phyloP scores from a whole-genome alignment of 2,888 invertebrate genomes.

The Phyllotreta cruciferae region DNA sequence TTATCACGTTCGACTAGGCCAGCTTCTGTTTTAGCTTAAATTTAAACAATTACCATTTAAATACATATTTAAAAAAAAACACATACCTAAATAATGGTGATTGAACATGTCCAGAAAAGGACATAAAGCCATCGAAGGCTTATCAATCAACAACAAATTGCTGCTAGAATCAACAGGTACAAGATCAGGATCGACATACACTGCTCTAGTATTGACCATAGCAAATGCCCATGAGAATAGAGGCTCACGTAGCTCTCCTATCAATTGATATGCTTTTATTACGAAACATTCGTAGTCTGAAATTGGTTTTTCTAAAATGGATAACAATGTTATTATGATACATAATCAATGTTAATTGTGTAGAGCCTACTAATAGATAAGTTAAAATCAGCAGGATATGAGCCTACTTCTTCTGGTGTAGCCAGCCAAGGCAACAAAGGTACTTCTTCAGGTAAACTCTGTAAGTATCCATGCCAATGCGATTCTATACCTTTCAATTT shows the following conservation, averaged over 20 bases:
- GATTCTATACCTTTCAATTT: constrained; percentile 65
- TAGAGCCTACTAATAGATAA: constrained; percentile 50
- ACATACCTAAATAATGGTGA: constrained; percentile 67
- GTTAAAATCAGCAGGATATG: constrained; percentile 66
- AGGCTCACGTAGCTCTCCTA: constrained; percentile 61
- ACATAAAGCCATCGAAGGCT: constrained; percentile 76
- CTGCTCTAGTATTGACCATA: constrained; percentile 84
- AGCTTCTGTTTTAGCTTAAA: constrained; percentile 63
- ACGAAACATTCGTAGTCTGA: constrained; percentile 60
- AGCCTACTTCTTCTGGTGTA: constrained; percentile 63
- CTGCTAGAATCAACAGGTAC: constrained; percentile 48
- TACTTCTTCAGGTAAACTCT: constrained; percentile 68
- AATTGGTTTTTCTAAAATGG: constrained; percentile 60
- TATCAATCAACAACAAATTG: constrained; percentile 64
- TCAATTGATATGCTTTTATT: constrained; percentile 60
- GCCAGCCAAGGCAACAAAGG: constrained; percentile 77
- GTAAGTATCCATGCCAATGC: constrained; percentile 70
- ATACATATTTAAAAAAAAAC: neutral
- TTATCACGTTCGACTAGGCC: constrained; percentile 48
- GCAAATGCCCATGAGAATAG: constrained; percentile 82
- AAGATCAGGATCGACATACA: constrained; percentile 71
- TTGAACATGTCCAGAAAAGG: constrained; percentile 92
- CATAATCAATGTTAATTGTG: neutral
- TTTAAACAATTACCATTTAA: neutral
- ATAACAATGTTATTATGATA: neutral